phyloP scores from a whole-genome alignment of 1,140 invertebrate species.

The Drosophila mayri region DNA sequence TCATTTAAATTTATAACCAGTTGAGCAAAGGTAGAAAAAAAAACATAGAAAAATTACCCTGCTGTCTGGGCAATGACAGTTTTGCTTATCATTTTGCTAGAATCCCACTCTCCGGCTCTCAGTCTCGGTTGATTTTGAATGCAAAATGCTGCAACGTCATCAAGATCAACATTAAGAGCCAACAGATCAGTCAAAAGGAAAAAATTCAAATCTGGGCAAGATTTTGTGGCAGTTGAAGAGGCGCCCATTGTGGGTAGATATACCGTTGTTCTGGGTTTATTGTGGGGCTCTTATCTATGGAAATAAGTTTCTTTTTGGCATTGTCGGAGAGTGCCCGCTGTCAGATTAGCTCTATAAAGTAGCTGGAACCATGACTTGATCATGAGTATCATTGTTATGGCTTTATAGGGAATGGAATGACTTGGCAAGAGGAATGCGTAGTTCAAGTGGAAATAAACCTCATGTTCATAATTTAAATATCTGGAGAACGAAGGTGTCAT shows the following conservation, averaged over 20 bases:
- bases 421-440: constrained; percentile 1
- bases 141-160: constrained; percentile 55
- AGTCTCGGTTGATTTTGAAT: constrained; percentile 23
- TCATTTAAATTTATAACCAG: constrained; percentile 73
- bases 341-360: constrained; percentile 60
- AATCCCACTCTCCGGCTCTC: constrained; percentile 50
- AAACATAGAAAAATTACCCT: constrained; percentile 27
- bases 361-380: constrained; percentile 48
- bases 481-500: background rate
- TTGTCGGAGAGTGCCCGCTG: constrained; percentile 53
- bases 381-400: constrained; percentile 38
- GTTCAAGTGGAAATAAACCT: constrained; percentile 16
- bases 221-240: constrained; percentile 35
- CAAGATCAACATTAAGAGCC: constrained; percentile 32
- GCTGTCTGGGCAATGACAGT: constrained; percentile 62
- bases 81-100: constrained; percentile 78
- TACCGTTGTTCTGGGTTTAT: constrained; percentile 47
- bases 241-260: constrained; percentile 36
- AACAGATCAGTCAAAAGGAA: constrained; percentile 13
- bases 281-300: constrained; percentile 60
- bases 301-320: constrained; percentile 47
- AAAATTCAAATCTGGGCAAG: constrained; percentile 15
- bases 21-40: constrained; percentile 37
- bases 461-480: constrained; percentile 10
- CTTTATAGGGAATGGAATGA: constrained; percentile 12